phyloP scores from a whole-genome alignment of 2,797 vertebrate genomes.

The Delichon dasypus region DNA sequence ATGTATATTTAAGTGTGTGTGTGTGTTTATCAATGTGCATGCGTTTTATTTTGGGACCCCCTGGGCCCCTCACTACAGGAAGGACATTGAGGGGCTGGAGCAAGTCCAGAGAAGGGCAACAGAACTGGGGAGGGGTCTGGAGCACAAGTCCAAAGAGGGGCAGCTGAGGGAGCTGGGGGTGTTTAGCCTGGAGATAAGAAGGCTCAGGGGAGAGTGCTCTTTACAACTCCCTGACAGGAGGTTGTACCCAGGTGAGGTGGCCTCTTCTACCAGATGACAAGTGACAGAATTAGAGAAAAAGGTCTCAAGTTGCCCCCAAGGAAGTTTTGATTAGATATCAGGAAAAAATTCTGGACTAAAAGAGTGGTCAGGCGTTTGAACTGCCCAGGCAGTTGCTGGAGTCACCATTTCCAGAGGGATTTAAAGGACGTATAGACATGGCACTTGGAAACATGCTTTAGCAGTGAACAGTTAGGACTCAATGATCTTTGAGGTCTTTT shows the following conservation, averaged over 20 bases:
- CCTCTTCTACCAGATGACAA: not conserved
- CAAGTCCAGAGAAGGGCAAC: not conserved
- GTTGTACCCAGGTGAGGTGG: no score
- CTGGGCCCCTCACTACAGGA: not conserved
- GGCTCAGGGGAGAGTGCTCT: not conserved
- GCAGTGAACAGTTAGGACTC: not conserved
- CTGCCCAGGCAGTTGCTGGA: not conserved
- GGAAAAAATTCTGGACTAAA: not conserved
- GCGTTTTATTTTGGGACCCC: no score
- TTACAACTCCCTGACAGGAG: not conserved
- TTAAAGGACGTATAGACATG: not conserved
- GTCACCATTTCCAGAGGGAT: not conserved
- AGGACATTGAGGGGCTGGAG: not conserved
- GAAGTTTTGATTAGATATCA: not conserved
- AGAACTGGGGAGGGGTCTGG: no score
- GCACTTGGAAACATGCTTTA: not conserved
- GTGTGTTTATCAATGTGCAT: accelerated
- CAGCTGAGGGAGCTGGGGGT: not conserved
- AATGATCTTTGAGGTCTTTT: not conserved
- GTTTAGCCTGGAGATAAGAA: not conserved
- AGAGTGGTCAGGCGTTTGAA: not conserved
- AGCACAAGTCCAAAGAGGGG: not conserved
- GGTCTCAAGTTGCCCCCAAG: not conserved
- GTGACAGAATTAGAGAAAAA: not conserved
- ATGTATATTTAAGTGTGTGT: no score